Percentiles rank a stretch among this genome's conserved stretches.
These are phyloP conservation scores for Anarhynchus alexandrinus DNA, from an alignment of 2,113 vertebrate species.

Conservation along the genomic window DNA sequence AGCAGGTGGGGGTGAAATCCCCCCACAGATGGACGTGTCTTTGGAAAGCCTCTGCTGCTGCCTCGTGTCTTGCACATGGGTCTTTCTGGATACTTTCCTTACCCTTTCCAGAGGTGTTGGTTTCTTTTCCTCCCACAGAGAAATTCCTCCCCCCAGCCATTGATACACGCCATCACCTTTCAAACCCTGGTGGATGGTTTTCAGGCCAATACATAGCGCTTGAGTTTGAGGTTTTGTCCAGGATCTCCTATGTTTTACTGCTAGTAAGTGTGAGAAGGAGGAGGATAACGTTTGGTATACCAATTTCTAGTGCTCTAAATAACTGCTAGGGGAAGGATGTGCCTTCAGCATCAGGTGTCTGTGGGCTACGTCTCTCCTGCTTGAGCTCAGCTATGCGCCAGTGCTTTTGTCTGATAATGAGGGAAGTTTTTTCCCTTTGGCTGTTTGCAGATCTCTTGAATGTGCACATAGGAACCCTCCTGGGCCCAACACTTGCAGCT, in stretches of 20 bases:
- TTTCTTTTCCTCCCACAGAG: neutral
- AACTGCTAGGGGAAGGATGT: neutral
- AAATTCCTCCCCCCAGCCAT: neutral
- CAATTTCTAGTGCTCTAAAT: neutral
- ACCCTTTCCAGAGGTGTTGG: neutral
- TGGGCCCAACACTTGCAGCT: neutral
- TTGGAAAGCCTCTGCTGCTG: neutral
- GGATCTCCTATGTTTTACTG: neutral
- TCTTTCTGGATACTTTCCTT: neutral
- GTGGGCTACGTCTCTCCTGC: neutral
- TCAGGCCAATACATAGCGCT: neutral
- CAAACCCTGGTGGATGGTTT: neutral
- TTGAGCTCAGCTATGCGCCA: neutral
- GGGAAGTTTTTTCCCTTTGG: neutral
- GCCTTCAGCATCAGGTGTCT: neutral
- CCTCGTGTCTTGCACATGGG: accelerated
- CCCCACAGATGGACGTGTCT: neutral
- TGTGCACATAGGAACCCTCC: neutral
- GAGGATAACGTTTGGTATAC: neutral
- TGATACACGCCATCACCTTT: neutral
- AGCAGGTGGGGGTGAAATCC: neutral
- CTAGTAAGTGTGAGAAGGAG: neutral
- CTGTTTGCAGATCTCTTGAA: neutral
- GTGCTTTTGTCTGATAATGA: neutral
- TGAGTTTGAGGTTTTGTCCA: neutral